A percentile compares a stretch with the other conserved stretches of the same genome.
These are phyloP conservation scores for Castor canadensis DNA, from an alignment of 2,113 vertebrate species.

Conservation along the genomic window DNA sequence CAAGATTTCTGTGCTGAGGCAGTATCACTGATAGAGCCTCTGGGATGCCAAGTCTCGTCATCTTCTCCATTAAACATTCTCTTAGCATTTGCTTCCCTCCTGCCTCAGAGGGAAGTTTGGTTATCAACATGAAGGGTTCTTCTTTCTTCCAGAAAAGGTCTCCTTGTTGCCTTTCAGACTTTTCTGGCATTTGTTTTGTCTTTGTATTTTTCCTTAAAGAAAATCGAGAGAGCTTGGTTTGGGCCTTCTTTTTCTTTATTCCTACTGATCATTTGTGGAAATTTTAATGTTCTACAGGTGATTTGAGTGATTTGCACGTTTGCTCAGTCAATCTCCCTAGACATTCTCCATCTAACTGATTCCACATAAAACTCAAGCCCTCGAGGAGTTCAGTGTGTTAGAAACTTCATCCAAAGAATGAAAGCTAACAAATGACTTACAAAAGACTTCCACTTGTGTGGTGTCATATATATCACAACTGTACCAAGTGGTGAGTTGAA, in stretches of 20 bases:
- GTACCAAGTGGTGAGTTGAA: background rate
- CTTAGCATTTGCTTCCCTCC: background rate
- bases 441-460: background rate
- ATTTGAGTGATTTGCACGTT: background rate
- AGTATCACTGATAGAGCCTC: background rate
- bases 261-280: background rate
- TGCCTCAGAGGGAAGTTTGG: background rate
- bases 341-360: background rate
- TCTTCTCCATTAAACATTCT: background rate
- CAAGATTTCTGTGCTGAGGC: background rate
- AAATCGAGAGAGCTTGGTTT: background rate
- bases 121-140: background rate
- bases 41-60: background rate
- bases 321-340: background rate
- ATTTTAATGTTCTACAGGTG: background rate
- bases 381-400: background rate
- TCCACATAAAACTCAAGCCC: background rate
- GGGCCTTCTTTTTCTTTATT: background rate
- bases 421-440: background rate
- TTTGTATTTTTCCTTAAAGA: conserved; percentile 13
- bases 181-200: background rate
- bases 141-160: background rate
- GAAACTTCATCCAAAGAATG: background rate
- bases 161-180: background rate
- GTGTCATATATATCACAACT: background rate